Conservation (phyloP, 2,113 vertebrate genomes). For the Gallinago undulata region DNA sequence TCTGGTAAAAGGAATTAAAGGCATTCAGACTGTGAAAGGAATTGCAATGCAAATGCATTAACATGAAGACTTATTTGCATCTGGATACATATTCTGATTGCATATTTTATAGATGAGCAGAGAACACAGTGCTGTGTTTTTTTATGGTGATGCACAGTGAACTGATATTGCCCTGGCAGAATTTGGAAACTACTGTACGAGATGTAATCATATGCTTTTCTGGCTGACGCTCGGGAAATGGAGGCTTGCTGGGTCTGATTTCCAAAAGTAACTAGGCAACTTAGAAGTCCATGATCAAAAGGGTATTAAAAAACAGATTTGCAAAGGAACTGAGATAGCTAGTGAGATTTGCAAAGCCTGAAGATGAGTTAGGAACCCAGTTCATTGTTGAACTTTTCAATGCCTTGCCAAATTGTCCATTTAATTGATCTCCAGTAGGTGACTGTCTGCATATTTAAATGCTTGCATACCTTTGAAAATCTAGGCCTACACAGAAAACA, state of each 20-base stretch:
- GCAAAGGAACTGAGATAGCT: neutral
- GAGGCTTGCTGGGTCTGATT: neutral
- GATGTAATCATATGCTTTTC: neutral
- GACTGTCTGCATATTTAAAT: neutral
- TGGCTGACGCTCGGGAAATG: neutral
- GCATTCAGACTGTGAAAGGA: conserved; percentile 22
- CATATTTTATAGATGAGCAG: conserved; percentile 16
- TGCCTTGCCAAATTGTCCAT: neutral
- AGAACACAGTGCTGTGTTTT: neutral
- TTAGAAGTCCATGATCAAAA: neutral
- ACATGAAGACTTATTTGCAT: conserved; percentile 20
- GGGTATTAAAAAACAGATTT: neutral
- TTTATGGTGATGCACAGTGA: neutral
- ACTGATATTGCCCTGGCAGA: neutral
- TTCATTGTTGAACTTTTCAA: neutral
- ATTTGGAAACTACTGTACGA: neutral
- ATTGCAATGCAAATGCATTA: neutral
- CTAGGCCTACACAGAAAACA: neutral
- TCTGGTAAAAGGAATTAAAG: conserved; percentile 12
- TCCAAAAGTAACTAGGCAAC: neutral
- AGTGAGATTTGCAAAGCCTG: neutral
- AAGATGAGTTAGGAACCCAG: neutral
- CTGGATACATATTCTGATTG: neutral
- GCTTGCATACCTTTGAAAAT: neutral
- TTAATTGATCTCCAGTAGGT: neutral